These are phyloP conservation scores for Cephonodes hylas DNA, from an alignment of 2,888 invertebrate genomes.

Conservation along the genomic window DNA sequence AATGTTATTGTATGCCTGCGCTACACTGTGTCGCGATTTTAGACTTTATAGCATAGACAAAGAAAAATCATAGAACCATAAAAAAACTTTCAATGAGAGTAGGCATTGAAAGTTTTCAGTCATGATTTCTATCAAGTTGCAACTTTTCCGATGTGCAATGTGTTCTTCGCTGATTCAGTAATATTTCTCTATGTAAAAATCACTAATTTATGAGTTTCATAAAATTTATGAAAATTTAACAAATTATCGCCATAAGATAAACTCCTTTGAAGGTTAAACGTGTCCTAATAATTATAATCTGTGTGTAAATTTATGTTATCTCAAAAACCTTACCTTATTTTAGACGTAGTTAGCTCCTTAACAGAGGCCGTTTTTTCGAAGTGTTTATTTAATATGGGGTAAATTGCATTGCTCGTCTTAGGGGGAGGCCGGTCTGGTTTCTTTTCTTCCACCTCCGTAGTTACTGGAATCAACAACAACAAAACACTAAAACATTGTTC, in stretches of 20 bases:
- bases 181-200: too few species aligned
- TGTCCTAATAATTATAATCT: neutral
- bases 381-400: slow-evolving; percentile 71
- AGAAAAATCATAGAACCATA: too few species aligned
- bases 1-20: too few species aligned
- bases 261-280: neutral
- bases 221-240: neutral
- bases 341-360: slow-evolving; percentile 71
- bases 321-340: slow-evolving; percentile 58
- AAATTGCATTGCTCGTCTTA: slow-evolving; percentile 54
- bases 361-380: slow-evolving; percentile 71
- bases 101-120: too few species aligned
- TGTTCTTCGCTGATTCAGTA: too few species aligned
- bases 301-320: neutral
- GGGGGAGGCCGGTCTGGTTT: slow-evolving; percentile 72
- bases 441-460: slow-evolving; percentile 65
- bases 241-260: neutral
- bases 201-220: too few species aligned
- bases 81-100: too few species aligned
- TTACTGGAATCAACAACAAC: slow-evolving; percentile 41
- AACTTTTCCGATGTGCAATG: too few species aligned
- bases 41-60: too few species aligned
- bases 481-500: neutral
- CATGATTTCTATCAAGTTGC: too few species aligned
- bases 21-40: too few species aligned